Conservation (phyloP, 2,888 invertebrate species). For the Xanthorhoe designata region DNA sequence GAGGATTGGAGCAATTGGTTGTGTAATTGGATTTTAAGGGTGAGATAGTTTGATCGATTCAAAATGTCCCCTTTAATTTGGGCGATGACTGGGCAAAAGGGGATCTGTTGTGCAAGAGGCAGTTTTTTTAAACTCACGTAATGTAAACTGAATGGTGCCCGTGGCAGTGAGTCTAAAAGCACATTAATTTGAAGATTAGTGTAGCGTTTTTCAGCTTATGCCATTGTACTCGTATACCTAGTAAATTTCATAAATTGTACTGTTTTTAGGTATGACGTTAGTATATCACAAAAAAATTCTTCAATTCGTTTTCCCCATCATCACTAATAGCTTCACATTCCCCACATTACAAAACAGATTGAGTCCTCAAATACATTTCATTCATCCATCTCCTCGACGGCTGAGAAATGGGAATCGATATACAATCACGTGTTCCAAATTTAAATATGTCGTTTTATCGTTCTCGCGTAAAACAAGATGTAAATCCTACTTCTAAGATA, state of each 20-base stretch:
- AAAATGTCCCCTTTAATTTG: slow-evolving; percentile 8
- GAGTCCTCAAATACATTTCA: slow-evolving; percentile 42
- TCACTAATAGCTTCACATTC: slow-evolving; percentile 33
- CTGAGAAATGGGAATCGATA: slow-evolving; percentile 45
- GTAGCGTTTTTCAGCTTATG: neutral
- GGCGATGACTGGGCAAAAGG: neutral
- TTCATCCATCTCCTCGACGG: slow-evolving; percentile 42
- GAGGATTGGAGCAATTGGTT: slow-evolving; percentile 34
- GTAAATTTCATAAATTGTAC: neutral
- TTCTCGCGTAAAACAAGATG: slow-evolving; percentile 42
- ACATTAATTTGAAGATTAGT: neutral
- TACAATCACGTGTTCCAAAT: slow-evolving; percentile 46
- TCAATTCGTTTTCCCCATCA: slow-evolving; percentile 22
- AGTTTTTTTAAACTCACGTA: neutral
- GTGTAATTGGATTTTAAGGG: slow-evolving; percentile 36
- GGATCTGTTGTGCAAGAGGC: neutral
- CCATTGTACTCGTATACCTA: neutral
- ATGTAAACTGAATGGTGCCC: neutral
- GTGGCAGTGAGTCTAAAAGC: neutral
- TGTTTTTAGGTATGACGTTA: neutral
- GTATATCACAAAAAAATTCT: slow-evolving; percentile 15
- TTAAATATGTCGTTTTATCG: slow-evolving; percentile 43
- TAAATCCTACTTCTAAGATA: slow-evolving; percentile 56
- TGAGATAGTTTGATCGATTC: slow-evolving; percentile 30
- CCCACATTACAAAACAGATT: slow-evolving; percentile 42